Evolutionary conservation across 1,140 invertebrate genomes (phyloP), one percentile per base, ranked within the genome.

Genomic region (Plectrocnemia conspersa): DNA sequence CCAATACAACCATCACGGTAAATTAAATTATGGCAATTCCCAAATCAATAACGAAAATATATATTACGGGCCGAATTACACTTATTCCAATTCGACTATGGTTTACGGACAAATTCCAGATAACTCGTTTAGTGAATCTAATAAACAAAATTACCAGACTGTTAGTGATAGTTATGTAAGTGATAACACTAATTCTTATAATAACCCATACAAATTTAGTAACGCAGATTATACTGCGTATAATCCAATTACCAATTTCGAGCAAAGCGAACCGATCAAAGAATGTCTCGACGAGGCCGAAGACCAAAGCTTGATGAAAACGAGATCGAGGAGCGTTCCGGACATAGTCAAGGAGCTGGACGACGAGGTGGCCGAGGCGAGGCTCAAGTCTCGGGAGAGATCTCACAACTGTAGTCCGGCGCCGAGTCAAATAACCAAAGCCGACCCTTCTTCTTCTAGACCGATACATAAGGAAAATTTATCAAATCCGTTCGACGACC

Each of bases 271-370:
- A n/a, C n/a, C n/a, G n/a, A n/a, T n/a, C n/a, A n/a, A n/a, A n/a
- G n/a, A n/a, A n/a, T n/a, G n/a, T n/a, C n/a, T n/a, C n/a, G n/a
- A n/a, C n/a, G n/a, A n/a, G n/a, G n/a, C n/a, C n/a, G n/a, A n/a
- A n/a, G n/a, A n/a, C n/a, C 65, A 71, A 19, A 64, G 65, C 47
- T 66, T 65, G 40, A 66, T 68, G 11, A 78, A 74, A 59, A 70
- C 69, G 19, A 75, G 82, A 40, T 79, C 80, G 4, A 75, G 79
- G 61, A 85, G 82, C 70, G 83, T 88, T 32, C 83, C 84, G 1
- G 79, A 84, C 66, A 85, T 89, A 66, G 73, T 88, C 6, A 78
- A 80, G 61, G 82, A 86, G 63, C 70, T 89, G 35, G 81, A 86
- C 69, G 78, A 79, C 56, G 82, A 87, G 64, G 64, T 89, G 29